Conservation (phyloP, 2,113 vertebrate species). For the Trematomus loennbergii region DNA sequence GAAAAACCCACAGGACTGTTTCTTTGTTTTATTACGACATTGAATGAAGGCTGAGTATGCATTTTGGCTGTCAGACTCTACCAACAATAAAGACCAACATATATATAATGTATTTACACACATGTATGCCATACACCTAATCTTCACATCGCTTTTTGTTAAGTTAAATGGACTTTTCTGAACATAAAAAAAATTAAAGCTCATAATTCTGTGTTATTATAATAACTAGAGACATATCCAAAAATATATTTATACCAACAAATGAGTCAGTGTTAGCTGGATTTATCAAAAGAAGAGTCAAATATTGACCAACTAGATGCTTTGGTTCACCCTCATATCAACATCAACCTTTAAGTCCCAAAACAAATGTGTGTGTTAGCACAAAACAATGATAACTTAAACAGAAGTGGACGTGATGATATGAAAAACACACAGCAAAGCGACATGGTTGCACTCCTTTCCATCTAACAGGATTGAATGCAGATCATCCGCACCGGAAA, state of each 20-base stretch:
- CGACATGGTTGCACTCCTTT: constrained; percentile 16
- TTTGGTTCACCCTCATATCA: constrained; percentile 41
- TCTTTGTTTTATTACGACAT: constrained; percentile 58
- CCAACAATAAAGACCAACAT: background rate
- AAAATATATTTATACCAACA: constrained; percentile 12
- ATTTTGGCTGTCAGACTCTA: constrained; percentile 10
- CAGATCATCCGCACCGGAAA: constrained; percentile 8
- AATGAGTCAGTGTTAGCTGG: constrained; percentile 2
- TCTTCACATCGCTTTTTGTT: constrained; percentile 26
- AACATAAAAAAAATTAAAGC: constrained; percentile 17
- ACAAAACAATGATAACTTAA: constrained; percentile 31
- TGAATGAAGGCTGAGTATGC: constrained; percentile 18
- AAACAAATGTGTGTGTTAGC: background rate
- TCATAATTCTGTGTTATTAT: constrained; percentile 19
- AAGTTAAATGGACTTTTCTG: constrained; percentile 1
- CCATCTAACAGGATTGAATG: constrained; percentile 20
- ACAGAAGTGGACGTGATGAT: background rate
- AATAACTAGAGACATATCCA: constrained; percentile 1
- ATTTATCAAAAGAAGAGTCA: constrained; percentile 59
- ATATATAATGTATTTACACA: background rate
- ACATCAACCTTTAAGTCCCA: constrained; percentile 9
- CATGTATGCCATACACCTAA: background rate
- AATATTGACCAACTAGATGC: constrained; percentile 75
- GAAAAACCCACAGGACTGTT: constrained; percentile 10
- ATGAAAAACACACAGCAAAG: constrained; percentile 27